A percentile compares a stretch with the other conserved stretches of the same genome.
Conservation (phyloP, 2,113 vertebrate genomes). For the Dromaius novaehollandiae region DNA sequence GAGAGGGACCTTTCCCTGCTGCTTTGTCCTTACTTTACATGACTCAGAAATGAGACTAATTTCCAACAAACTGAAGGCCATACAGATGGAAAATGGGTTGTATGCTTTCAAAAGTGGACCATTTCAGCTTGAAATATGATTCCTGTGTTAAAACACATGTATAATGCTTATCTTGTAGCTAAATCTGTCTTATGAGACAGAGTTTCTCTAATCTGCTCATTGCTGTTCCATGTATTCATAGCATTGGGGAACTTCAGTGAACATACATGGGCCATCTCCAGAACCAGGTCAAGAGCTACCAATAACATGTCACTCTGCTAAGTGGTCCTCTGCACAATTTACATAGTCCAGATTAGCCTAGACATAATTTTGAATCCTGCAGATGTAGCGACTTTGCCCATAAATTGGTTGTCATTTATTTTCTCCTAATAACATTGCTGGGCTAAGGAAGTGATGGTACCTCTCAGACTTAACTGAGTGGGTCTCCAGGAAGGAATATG, state of each 20-base stretch:
- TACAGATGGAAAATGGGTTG: not conserved
- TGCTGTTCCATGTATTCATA: not conserved
- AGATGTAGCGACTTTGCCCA: not conserved
- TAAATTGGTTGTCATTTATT: not conserved
- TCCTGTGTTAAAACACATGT: not conserved
- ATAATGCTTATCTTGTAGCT: not conserved
- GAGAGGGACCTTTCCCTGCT: not conserved
- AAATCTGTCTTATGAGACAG: not conserved
- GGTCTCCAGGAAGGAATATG: not conserved
- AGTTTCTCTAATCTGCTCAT: not conserved
- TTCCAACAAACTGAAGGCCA: not conserved
- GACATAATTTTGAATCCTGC: not conserved
- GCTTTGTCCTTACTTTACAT: not conserved
- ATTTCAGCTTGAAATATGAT: not conserved
- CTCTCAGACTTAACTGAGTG: fast-evolving
- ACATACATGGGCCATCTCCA: not conserved
- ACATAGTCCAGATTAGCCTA: not conserved
- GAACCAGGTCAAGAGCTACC: not conserved
- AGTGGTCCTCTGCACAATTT: not conserved
- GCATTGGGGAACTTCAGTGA: not conserved
- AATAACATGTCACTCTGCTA: not conserved
- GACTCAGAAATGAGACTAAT: not conserved
- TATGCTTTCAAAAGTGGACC: not conserved
- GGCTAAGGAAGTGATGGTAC: not conserved
- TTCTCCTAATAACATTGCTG: not conserved